Base-by-base conservation (phyloP, 2,797 vertebrate genomes). In the Scomberomorus guttatus region DNA sequence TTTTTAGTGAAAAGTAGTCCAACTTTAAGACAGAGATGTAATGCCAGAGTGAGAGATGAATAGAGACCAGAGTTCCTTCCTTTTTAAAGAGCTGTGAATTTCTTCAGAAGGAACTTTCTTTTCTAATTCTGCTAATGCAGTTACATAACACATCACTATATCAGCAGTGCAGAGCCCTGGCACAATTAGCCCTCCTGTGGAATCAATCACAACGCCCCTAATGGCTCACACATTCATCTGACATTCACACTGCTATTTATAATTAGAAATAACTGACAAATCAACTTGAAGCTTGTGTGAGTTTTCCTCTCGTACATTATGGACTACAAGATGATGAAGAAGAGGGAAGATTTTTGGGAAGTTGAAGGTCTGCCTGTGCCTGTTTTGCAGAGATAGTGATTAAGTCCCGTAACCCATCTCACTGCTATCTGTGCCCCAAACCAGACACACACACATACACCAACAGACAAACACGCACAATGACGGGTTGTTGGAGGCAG, bases 321-420 rank as follows among this genome's bases (percentile, higher is more conserved):
- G 50, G 59, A 74, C 55, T 66, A 27, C 72, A 81, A 77, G 77
- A 73, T 73, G 79, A 77, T 46, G 56, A 18, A 61, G 56, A 18
- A 61, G 48, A 55, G 64, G 69, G 76, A 24, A 69, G 48, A 71
- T 63, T 80, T 77, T 65, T 74, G 69, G 61, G 77, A 75, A 80
- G 72, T 58, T 63, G 86, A 89, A 89, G 84, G 86, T 87, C 77
- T 84, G 82, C 62, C 83, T 80, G 75, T 75, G 89, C 74, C 93
- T 94, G 93, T 92, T 93, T 80, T 60, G 59, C 68, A 68, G 83
- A 93, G 93, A 94, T 93, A 95, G 87, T 52, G 74, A 71, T 75
- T 89, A 75, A 69, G 84, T 87, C 75, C 79, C 79, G 86, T 89
- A 91, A 91, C 81, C 79, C 89, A 93, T 94, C 92, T 92, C 65